Evolutionary conservation across 2,888 invertebrate species (phyloP), one percentile per base, ranked within the genome.

Genomic region (Archips crataeganus): DNA sequence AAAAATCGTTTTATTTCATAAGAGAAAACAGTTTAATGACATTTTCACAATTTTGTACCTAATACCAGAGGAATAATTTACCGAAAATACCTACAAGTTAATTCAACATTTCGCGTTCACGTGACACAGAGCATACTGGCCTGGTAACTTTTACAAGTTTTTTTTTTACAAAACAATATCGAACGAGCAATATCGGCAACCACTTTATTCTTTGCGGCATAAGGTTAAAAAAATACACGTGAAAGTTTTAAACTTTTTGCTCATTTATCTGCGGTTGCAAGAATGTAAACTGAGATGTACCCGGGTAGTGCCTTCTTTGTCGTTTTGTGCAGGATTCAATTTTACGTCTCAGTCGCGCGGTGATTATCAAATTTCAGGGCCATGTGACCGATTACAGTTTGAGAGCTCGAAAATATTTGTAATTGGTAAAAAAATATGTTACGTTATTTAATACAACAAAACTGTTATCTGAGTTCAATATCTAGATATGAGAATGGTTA

Each of bases 1-100:
- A 80, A 54, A 84, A 86, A 89, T 85, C 88, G 87, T 90, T 88
- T 71, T 90, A 90, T 90, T 89, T 86, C 86, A 89, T 88, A 87
- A 86, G 89, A 88, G 74, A 74, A 74, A 87, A 88, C 86, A 87
- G 85, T 88, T 85, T 87, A 87, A 90, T 88, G 90, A 89, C 87
- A 88, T 86, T 88, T 89, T 87, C 81, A 86, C 84, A 74, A 61
- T 70, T 23, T 69, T 74, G 74, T 69, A 74, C 74, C 73, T 69
- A 73, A 73, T 70, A 74, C 74, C 73, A 69, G 68, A 64, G 57
- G 57, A 57, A 57, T 57, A 57, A 57, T 64, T 71, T 68, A 68
- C 49, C 68, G 59, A 51, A 60, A 54, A 23, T 54, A 62, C 63
- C 45, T 61, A 67, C 62, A 67, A 13, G 15, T 60, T 71, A 45